Evolutionary conservation across 1,140 invertebrate genomes (phyloP).

Genomic region (Platyscapa corneri): DNA sequence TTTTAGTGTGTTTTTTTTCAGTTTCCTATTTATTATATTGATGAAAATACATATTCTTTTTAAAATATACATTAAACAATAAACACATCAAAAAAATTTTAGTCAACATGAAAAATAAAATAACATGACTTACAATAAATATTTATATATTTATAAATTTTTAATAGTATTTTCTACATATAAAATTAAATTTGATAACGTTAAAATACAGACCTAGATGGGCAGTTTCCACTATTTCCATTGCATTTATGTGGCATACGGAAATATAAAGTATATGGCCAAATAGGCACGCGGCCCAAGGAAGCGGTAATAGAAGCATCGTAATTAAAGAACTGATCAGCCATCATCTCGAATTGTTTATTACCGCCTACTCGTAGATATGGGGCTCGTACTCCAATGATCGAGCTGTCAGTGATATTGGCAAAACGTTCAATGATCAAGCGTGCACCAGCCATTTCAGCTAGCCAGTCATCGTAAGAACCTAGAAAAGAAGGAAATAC

Average conservation of each 20-base stretch:
- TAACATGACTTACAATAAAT: too few relatives aligned
- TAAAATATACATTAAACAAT: too few relatives aligned
- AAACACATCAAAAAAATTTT: too few relatives aligned
- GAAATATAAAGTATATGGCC: conserved; percentile 97
- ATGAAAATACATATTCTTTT: too few relatives aligned
- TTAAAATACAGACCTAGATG: conserved; percentile 75
- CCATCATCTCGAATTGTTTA: conserved; percentile 97
- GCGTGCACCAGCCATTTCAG: conserved; percentile 95
- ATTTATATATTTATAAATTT: too few relatives aligned
- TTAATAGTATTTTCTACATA: too few relatives aligned
- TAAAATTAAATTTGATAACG: too few relatives aligned
- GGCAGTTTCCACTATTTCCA: conserved; percentile 93
- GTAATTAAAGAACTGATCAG: conserved; percentile 95
- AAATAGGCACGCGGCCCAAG: conserved; percentile 90
- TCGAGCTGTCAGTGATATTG: conserved; percentile 92
- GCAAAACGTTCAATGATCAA: conserved; percentile 91
- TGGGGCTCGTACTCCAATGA: conserved; percentile 91
- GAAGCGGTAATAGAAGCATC: conserved; percentile 95
- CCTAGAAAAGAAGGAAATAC: conserved; percentile 60
- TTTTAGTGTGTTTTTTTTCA: too few relatives aligned
- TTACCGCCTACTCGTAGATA: conserved; percentile 94
- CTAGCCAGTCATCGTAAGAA: conserved; percentile 92
- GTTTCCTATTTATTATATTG: too few relatives aligned
- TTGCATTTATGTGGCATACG: conserved; percentile 96
- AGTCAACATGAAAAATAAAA: too few relatives aligned